A percentile compares a stretch with the other conserved stretches of the same genome.
phyloP scores from a whole-genome alignment of 2,797 vertebrate genomes.

The Phrynocephalus forsythii region DNA sequence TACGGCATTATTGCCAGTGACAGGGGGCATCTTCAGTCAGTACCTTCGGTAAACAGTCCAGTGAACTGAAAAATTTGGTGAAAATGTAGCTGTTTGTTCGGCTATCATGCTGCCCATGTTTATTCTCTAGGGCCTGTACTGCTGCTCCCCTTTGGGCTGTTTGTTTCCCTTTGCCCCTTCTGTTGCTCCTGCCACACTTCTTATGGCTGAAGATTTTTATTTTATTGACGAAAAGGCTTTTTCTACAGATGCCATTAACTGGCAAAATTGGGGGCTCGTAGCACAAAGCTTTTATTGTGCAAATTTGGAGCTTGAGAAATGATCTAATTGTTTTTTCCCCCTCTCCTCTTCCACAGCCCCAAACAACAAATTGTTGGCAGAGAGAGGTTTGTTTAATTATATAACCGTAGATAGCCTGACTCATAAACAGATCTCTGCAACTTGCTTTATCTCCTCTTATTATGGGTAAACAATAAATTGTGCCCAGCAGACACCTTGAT shows the following conservation, averaged over 20 bases:
- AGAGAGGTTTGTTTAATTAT: constrained; percentile 68
- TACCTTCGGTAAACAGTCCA: background rate
- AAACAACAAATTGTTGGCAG: constrained; percentile 73
- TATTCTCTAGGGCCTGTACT: rapidly evolving
- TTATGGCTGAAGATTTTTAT: constrained; percentile 14
- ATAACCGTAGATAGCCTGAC: constrained; percentile 69
- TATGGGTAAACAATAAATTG: constrained; percentile 63
- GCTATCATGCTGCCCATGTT: background rate
- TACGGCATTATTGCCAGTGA: background rate
- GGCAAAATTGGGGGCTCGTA: constrained; percentile 49
- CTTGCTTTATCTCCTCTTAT: constrained; percentile 52
- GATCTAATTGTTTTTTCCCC: constrained; percentile 71
- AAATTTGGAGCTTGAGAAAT: constrained; percentile 47
- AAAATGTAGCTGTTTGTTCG: background rate
- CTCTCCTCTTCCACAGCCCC: background rate
- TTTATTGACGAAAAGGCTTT: background rate
- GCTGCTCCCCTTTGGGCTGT: background rate
- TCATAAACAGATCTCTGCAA: constrained; percentile 68
- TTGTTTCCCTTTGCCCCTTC: constrained; percentile 27
- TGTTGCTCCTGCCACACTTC: constrained; percentile 8
- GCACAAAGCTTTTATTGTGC: constrained; percentile 75
- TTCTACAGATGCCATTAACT: constrained; percentile 34
- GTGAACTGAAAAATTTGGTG: background rate
- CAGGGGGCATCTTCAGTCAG: background rate
- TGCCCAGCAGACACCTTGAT: constrained; percentile 54